phyloP scores from a whole-genome alignment of 1,140 invertebrate genomes.

The Vollenhovia emeryi region DNA sequence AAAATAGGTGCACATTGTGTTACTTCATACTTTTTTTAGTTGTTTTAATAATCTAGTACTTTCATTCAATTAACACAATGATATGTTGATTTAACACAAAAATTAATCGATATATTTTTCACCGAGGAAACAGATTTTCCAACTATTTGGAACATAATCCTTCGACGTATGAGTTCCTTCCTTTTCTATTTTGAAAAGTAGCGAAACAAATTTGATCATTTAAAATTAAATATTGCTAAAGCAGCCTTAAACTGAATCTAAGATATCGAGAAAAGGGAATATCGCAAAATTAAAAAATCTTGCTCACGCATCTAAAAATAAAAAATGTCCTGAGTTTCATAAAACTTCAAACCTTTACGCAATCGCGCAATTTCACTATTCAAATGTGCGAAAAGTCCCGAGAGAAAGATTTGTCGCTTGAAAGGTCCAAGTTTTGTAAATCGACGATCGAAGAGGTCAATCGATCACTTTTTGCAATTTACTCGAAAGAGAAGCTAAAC shows the following conservation, averaged over 20 bases:
- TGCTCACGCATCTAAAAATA: neutral
- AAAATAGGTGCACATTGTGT: too few species aligned
- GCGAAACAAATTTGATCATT: neutral
- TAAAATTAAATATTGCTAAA: neutral
- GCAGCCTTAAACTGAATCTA: neutral
- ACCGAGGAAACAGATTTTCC: too few species aligned
- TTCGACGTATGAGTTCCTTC: neutral
- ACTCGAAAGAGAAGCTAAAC: neutral
- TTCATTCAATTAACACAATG: too few species aligned
- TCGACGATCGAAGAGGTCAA: neutral
- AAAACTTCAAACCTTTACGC: neutral
- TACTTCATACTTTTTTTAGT: too few species aligned
- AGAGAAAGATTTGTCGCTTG: neutral
- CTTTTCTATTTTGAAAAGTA: neutral
- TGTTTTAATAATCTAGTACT: too few species aligned
- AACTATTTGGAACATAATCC: neutral
- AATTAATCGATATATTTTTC: too few species aligned
- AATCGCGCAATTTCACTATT: neutral
- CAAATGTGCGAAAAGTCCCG: neutral
- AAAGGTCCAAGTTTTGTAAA: neutral
- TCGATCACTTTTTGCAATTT: slow-evolving; percentile 13
- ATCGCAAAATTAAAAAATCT: neutral
- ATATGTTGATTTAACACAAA: too few species aligned
- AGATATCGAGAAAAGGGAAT: too few species aligned
- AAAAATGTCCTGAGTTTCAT: neutral